A percentile compares a stretch with the other conserved stretches of the same genome.
phyloP scores from a whole-genome alignment of 2,797 vertebrate genomes.

The Melanotaenia parkinsoni region DNA sequence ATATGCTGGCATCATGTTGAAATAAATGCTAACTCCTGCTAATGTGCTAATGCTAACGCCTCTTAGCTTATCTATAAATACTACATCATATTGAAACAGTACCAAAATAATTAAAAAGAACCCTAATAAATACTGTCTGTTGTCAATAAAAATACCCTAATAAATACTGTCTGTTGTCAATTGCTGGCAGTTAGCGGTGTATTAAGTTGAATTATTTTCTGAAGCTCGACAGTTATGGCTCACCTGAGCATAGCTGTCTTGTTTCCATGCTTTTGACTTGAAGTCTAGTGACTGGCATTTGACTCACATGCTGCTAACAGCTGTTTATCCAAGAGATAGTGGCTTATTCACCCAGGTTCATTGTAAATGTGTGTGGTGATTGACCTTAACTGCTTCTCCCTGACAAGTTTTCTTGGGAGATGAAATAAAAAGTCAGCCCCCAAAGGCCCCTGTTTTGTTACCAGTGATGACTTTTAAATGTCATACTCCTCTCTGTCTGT shows the following conservation, averaged over 20 bases:
- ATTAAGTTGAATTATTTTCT: no score
- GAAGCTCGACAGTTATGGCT: no score
- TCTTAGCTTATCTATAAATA: not conserved
- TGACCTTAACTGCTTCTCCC: slow-evolving; percentile 52
- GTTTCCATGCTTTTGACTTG: no score
- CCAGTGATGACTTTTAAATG: slow-evolving; percentile 83
- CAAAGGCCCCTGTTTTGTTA: slow-evolving; percentile 57
- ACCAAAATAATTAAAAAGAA: not conserved
- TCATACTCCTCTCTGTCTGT: slow-evolving; percentile 61
- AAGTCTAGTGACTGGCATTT: no score
- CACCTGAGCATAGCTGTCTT: no score
- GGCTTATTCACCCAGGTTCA: slow-evolving; percentile 30
- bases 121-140: not conserved
- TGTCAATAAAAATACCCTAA: not conserved
- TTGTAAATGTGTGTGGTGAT: slow-evolving; percentile 41
- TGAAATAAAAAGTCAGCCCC: slow-evolving; percentile 54
- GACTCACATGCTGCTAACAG: slow-evolving; percentile 13
- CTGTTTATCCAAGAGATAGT: slow-evolving; percentile 33
- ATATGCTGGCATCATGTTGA: not conserved
- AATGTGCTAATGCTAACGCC: not conserved
- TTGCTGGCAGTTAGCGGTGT: no score
- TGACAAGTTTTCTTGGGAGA: slow-evolving; percentile 57
- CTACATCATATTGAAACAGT: not conserved
- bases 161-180: not conserved
- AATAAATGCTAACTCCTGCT: not conserved